Percentiles rank a stretch among this genome's conserved stretches.
Conservation (phyloP, 2,797 vertebrate species). For the Anguilla megastoma region DNA sequence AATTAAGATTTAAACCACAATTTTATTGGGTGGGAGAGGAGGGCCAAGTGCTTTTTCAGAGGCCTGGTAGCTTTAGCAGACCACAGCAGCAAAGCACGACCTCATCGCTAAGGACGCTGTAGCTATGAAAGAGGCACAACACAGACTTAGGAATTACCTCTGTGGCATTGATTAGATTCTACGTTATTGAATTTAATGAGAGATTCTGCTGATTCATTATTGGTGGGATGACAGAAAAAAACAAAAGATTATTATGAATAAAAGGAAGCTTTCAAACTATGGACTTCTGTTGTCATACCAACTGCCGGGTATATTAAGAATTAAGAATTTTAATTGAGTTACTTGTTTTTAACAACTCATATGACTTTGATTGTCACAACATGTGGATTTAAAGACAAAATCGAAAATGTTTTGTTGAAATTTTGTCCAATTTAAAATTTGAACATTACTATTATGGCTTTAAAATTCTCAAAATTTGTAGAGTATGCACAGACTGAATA, state of each 20-base stretch:
- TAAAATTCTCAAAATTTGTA: not conserved
- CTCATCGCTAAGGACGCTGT: constrained; percentile 17
- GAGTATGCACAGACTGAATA: not conserved
- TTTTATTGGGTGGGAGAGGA: constrained; percentile 31
- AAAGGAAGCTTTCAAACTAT: not conserved
- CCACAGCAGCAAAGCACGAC: not conserved
- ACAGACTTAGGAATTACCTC: constrained; percentile 7
- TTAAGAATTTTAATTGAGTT: not conserved
- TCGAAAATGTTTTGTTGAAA: not conserved
- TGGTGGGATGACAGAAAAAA: constrained; percentile 26
- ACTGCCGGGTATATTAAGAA: not conserved
- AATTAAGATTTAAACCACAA: constrained; percentile 36
- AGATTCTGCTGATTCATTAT: constrained; percentile 35
- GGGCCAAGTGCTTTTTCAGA: constrained; percentile 26
- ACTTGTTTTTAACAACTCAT: not conserved
- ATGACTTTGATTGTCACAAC: not conserved
- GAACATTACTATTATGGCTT: not conserved
- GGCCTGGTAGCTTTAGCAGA: constrained; percentile 10
- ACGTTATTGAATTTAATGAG: constrained; percentile 34
- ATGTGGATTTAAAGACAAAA: not conserved
- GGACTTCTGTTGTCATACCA: not conserved
- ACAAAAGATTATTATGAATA: constrained; percentile 4
- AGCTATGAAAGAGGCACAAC: constrained; percentile 21
- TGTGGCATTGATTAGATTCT: constrained; percentile 37
- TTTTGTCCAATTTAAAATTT: not conserved